Evolutionary conservation across 2,888 invertebrate genomes (phyloP), one percentile per base, ranked within the genome.

Genomic region (Netelia melanura): DNA sequence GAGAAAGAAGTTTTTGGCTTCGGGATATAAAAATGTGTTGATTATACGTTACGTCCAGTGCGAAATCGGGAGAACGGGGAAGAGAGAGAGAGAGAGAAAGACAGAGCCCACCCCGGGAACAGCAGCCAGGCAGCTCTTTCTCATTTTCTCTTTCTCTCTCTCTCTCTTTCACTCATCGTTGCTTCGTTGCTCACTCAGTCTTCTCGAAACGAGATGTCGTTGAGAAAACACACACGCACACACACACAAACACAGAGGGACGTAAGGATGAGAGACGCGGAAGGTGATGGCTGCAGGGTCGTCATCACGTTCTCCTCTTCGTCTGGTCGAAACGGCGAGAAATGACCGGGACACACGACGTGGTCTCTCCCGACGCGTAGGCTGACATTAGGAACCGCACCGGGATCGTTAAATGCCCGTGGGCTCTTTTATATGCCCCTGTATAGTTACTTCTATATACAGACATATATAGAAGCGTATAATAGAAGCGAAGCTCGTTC

Each of bases 11-110:
- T 89, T 91, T 92, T 93, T 90, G 92, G 90, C 91, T 91, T 90
- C 90, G 89, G 92, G 92, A 92, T 91, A 93, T 93, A 93, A 93
- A 93, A 93, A 93, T 93, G 93, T 92, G 93, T 93, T 93, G 93
- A 93, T 93, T 93, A 93, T 93, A 93, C 90, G 92, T 93, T 93
- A 89, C 87, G 89, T 88, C 86, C 74, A 83, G 77, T 82, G 84
- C 86, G 81, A 78, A 75, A 81, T 82, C 82, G 58, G 79, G 79
- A 67, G 72, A 83, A 72, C 75, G 70, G 70, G 77, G 14, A 52
- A 72, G 61, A 56, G 48, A 70, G 71, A 72, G 52, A 52, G 14
- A 52, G 52, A 52, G 52, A 10, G 52, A 52, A 0, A 52, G 52
- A n/a, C 0, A n/a, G 52, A n/a, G 52, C 14, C 38, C 38, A 38